phyloP scores from a whole-genome alignment of 2,797 vertebrate genomes.

The Telmatherina bonti region DNA sequence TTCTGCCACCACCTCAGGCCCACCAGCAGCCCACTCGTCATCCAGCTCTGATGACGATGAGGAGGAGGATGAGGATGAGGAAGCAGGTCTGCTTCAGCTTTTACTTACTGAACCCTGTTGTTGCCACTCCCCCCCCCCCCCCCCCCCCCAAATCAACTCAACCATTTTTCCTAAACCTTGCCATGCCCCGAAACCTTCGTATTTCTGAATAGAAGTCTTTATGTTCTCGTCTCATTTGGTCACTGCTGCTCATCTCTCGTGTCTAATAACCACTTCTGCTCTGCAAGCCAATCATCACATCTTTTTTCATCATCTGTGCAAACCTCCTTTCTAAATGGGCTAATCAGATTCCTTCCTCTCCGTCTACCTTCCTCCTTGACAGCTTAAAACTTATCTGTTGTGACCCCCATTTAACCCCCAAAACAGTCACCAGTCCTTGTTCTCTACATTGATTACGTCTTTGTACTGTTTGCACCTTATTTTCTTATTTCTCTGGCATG shows the following conservation, averaged over 20 bases:
- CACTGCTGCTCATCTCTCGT: slow-evolving; percentile 1
- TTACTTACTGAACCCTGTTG: slow-evolving; percentile 77
- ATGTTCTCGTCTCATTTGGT: neutral
- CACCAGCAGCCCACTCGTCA: slow-evolving; percentile 90
- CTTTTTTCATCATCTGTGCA: slow-evolving; percentile 1
- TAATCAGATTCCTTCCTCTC: slow-evolving; percentile 22
- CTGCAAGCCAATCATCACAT: neutral
- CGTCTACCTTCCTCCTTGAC: neutral
- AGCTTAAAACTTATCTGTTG: slow-evolving; percentile 4
- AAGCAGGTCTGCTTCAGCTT: slow-evolving; percentile 99
- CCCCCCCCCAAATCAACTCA: slow-evolving; percentile 33
- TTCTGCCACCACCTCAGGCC: slow-evolving; percentile 90
- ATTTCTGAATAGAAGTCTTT: neutral
- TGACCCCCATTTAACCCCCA: neutral
- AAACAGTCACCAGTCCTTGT: neutral
- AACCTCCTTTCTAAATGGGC: slow-evolving; percentile 18
- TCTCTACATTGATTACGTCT: slow-evolving; percentile 1
- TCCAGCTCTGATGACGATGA: slow-evolving; percentile 98
- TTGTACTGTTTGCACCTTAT: slow-evolving; percentile 12
- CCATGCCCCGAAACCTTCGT: neutral
- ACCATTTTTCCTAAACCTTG: slow-evolving; percentile 20
- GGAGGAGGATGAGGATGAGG: slow-evolving; percentile 95
- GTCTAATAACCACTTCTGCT: slow-evolving; percentile 25
- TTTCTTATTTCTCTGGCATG: neutral
- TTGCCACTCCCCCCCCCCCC: slow-evolving; percentile 20